phyloP scores from a whole-genome alignment of 1,140 invertebrate species.

The Hyphantria cunea region DNA sequence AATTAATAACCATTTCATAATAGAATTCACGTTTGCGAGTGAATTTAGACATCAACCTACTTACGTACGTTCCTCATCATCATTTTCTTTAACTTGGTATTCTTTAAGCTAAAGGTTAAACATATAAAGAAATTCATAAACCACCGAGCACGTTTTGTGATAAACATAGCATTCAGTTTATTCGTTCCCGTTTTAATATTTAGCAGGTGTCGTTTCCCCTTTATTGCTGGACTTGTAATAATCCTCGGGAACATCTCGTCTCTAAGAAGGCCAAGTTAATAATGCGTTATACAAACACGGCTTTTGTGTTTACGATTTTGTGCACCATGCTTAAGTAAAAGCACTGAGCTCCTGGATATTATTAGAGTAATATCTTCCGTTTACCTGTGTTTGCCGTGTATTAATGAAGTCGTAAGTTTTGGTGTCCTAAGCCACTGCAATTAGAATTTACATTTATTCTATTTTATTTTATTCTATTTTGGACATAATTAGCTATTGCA shows the following conservation, averaged over 20 bases:
- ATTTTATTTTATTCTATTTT: too few relatives aligned
- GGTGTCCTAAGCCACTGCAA: not conserved
- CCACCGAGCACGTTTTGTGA: conserved; percentile 39
- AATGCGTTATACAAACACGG: conserved; percentile 36
- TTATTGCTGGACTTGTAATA: conserved; percentile 59
- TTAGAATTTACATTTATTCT: not conserved
- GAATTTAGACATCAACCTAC: not conserved
- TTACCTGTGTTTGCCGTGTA: conserved; percentile 18
- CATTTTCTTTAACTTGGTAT: conserved; percentile 7
- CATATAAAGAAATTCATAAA: conserved; percentile 40
- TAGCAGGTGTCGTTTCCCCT: conserved; percentile 65
- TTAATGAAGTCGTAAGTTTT: conserved; percentile 6
- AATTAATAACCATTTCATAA: too few relatives aligned
- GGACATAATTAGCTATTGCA: too few relatives aligned
- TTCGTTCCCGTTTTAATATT: conserved; percentile 63
- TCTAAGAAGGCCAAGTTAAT: conserved; percentile 34
- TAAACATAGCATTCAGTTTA: conserved; percentile 42
- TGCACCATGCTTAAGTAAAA: conserved; percentile 14
- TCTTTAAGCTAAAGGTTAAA: conserved; percentile 17
- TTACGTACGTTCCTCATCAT: not conserved
- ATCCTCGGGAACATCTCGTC: conserved; percentile 36
- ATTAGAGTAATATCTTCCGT: conserved; percentile 20
- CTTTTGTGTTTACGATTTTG: conserved; percentile 29
- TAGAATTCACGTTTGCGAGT: too few relatives aligned
- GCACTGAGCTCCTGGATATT: conserved; percentile 14